These are phyloP conservation scores for Drosophila hawaiiensis DNA, from an alignment of 2,888 invertebrate genomes.

Conservation along the genomic window DNA sequence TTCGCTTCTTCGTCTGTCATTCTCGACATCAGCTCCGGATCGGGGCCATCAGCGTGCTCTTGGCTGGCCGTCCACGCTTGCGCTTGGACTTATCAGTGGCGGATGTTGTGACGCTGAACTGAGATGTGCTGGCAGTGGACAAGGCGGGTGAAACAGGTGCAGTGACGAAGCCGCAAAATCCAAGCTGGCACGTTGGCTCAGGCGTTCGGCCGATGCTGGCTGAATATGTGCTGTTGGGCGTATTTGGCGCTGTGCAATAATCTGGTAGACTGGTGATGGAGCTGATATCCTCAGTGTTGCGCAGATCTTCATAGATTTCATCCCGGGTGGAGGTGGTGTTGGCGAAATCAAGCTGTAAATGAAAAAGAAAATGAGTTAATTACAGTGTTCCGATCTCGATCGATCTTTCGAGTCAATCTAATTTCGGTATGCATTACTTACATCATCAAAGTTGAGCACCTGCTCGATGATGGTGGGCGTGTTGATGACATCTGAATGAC, in stretches of 20 bases:
- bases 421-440: slow-evolving; percentile 23
- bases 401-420: neutral
- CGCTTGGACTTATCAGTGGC: slow-evolving; percentile 45
- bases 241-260: slow-evolving; percentile 64
- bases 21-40: slow-evolving; percentile 61
- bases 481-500: slow-evolving; percentile 30
- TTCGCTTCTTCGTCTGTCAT: slow-evolving; percentile 76
- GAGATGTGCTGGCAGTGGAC: slow-evolving; percentile 67
- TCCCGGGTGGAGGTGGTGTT: slow-evolving; percentile 30
- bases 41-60: slow-evolving; percentile 83
- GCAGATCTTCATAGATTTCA: slow-evolving; percentile 46
- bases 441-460: slow-evolving; percentile 41
- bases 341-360: slow-evolving; percentile 28
- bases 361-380: slow-evolving; percentile 26
- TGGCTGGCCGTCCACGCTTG: slow-evolving; percentile 82
- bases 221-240: slow-evolving; percentile 73
- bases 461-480: slow-evolving; percentile 66
- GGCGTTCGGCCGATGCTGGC: slow-evolving; percentile 39
- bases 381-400: neutral
- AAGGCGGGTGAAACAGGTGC: slow-evolving; percentile 73
- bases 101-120: slow-evolving; percentile 45
- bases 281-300: slow-evolving; percentile 51
- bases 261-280: slow-evolving; percentile 37
- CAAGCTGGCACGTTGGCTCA: slow-evolving; percentile 60
- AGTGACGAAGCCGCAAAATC: slow-evolving; percentile 56